These are phyloP conservation scores for Poeciliopsis gracilis DNA, from an alignment of 2,797 vertebrate genomes.

Conservation along the genomic window DNA sequence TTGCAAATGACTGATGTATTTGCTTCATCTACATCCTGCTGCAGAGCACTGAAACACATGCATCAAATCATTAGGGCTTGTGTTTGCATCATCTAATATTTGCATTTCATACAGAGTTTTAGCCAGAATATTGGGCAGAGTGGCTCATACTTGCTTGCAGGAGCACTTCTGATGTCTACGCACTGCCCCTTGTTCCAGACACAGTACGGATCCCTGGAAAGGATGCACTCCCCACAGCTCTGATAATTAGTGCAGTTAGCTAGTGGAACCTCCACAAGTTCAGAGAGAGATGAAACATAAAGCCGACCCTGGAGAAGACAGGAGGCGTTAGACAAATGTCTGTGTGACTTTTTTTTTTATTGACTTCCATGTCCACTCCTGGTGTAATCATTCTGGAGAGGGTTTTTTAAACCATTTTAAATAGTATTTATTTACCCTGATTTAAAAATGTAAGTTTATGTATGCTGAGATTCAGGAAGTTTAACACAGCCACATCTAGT, in stretches of 20 bases:
- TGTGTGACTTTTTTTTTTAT: slow-evolving; percentile 42
- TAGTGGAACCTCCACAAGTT: slow-evolving; percentile 89
- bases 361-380: slow-evolving; percentile 23
- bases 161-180: slow-evolving; percentile 70
- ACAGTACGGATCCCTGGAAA: slow-evolving; percentile 95
- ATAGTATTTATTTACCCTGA: slow-evolving; percentile 6
- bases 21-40: slow-evolving; percentile 88
- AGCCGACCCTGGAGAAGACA: slow-evolving; percentile 83
- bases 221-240: slow-evolving; percentile 93
- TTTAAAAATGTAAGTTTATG: slow-evolving; percentile 16
- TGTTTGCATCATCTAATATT: slow-evolving; percentile 1
- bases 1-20: slow-evolving; percentile 80
- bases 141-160: slow-evolving; percentile 67
- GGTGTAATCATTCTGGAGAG: slow-evolving; percentile 22
- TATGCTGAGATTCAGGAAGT: slow-evolving; percentile 32
- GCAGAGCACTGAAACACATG: slow-evolving; percentile 81
- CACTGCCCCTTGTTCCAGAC: slow-evolving; percentile 88
- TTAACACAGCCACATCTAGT: slow-evolving; percentile 55
- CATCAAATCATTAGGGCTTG: slow-evolving; percentile 20
- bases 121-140: slow-evolving; percentile 4
- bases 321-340: slow-evolving; percentile 25
- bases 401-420: slow-evolving; percentile 6
- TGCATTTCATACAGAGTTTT: slow-evolving; percentile 13
- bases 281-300: slow-evolving; percentile 87
- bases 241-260: slow-evolving; percentile 93